A percentile compares a stretch with the other conserved stretches of the same genome.
Evolutionary conservation across 2,888 invertebrate species (phyloP).

Genomic region (Pachycephus smyrnensis): DNA sequence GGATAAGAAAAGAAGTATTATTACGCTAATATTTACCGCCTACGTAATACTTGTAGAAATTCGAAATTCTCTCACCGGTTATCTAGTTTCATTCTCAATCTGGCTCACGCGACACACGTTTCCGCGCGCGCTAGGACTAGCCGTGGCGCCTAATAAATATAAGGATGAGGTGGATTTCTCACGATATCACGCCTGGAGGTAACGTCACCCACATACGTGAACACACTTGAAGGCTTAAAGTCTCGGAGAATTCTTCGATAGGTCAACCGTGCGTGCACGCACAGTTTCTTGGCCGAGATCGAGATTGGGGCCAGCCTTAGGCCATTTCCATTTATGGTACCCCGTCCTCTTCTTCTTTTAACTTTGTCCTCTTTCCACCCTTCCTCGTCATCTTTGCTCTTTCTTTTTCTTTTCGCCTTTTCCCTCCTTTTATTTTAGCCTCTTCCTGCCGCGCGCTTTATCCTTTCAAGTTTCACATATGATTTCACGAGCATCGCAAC

Average conservation of each 20-base stretch:
- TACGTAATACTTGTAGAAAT: neutral
- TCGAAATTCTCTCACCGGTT: neutral
- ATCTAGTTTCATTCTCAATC: neutral
- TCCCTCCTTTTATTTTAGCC: neutral
- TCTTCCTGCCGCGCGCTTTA: neutral
- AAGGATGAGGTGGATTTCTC: neutral
- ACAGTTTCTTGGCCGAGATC: slow-evolving; percentile 13
- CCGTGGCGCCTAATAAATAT: neutral
- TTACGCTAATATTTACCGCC: neutral
- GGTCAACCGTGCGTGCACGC: slow-evolving; percentile 1
- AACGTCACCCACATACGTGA: neutral
- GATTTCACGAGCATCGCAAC: neutral
- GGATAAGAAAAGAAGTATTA: neutral
- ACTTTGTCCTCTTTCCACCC: neutral
- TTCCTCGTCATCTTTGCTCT: neutral
- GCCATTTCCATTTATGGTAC: slow-evolving; percentile 25
- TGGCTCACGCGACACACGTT: neutral
- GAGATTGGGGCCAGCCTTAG: slow-evolving; percentile 20
- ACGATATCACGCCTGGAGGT: neutral
- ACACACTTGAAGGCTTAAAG: neutral
- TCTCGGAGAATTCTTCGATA: neutral
- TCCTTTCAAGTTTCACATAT: neutral
- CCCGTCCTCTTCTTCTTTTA: slow-evolving; percentile 8
- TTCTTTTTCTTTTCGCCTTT: neutral
- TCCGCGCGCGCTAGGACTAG: neutral